These are phyloP conservation scores for Adoxophyes honmai DNA, from an alignment of 1,140 invertebrate genomes.

Conservation along the genomic window DNA sequence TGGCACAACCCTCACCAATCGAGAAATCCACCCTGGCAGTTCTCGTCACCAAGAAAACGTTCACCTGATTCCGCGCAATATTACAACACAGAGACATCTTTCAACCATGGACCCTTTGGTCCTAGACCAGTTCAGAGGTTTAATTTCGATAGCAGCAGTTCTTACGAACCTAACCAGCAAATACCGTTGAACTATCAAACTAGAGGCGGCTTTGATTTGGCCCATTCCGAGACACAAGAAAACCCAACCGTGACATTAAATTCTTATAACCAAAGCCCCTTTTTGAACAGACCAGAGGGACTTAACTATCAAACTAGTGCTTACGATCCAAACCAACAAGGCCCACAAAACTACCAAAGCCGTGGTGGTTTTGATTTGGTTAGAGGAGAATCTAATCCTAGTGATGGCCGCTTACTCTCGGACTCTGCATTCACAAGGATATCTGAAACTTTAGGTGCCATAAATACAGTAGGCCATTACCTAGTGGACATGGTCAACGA, in stretches of 20 bases:
- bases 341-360: conserved; percentile 42
- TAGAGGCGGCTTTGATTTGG: too few species aligned
- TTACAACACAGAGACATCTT: conserved; percentile 17
- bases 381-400: conserved; percentile 41
- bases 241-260: neutral
- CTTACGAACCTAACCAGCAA: too few species aligned
- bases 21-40: conserved; percentile 57
- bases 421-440: conserved; percentile 80
- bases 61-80: conserved; percentile 38
- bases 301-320: too few species aligned
- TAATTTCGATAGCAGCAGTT: too few species aligned
- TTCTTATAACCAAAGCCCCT: conserved; percentile 34
- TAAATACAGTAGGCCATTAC: conserved; percentile 90
- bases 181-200: too few species aligned
- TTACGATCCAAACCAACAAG: conserved; percentile 26
- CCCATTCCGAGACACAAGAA: too few species aligned
- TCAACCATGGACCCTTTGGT: neutral
- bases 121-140: neutral
- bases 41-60: conserved; percentile 57
- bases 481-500: conserved; percentile 86
- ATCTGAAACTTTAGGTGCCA: conserved; percentile 84
- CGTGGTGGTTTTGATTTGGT: conserved; percentile 44
- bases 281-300: conserved; percentile 4
- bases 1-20: conserved; percentile 46
- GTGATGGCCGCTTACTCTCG: conserved; percentile 74